These are phyloP conservation scores for Tadarida brasiliensis DNA, from an alignment of 2,797 vertebrate genomes.

Conservation along the genomic window DNA sequence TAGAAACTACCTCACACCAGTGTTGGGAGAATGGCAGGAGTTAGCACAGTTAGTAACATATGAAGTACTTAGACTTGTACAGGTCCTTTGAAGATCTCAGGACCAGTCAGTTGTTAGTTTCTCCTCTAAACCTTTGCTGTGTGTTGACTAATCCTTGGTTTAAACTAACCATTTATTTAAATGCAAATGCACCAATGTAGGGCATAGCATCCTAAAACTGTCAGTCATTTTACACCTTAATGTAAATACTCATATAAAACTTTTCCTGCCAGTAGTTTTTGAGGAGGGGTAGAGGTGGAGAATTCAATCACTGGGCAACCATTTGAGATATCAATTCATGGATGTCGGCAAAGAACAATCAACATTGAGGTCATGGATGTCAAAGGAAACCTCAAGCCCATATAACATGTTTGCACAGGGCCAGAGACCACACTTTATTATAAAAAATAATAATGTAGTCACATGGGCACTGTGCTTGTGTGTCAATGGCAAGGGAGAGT, in stretches of 20 bases:
- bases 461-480: neutral
- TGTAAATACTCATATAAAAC: neutral
- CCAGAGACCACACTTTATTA: neutral
- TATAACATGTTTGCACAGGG: neutral
- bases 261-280: neutral
- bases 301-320: neutral
- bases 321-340: neutral
- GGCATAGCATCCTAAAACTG: neutral
- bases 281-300: neutral
- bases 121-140: neutral
- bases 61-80: neutral
- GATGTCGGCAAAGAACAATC: neutral
- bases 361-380: neutral
- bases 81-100: neutral
- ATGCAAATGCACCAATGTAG: neutral
- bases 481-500: neutral
- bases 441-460: neutral
- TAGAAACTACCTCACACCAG: neutral
- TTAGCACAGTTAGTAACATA: neutral
- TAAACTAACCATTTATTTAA: neutral
- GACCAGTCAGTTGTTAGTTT: neutral
- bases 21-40: neutral
- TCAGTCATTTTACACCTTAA: neutral
- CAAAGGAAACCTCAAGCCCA: neutral
- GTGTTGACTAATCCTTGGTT: neutral